Conservation (phyloP, 2,888 invertebrate genomes). For the Mechanitis mazaeus region DNA sequence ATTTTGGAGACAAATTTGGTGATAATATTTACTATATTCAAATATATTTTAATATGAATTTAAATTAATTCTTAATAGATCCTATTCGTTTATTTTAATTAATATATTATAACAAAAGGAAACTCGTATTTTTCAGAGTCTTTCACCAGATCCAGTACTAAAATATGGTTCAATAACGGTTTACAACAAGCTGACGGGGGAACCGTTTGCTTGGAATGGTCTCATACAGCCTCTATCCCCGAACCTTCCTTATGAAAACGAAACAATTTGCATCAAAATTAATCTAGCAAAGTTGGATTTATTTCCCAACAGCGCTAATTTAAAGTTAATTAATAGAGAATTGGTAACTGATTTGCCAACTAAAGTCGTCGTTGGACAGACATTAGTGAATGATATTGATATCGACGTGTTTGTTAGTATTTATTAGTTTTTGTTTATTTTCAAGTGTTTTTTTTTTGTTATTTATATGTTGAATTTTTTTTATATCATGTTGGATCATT, state of each 20-base stretch:
- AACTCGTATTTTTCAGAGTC: conserved; percentile 38
- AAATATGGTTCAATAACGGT: conserved; percentile 48
- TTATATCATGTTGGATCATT: neutral
- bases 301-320: conserved; percentile 52
- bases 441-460: conserved; percentile 13
- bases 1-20: too few species aligned
- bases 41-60: too few species aligned
- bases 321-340: conserved; percentile 44
- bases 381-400: conserved; percentile 46
- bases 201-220: conserved; percentile 52
- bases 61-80: too few species aligned
- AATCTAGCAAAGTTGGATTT: conserved; percentile 46
- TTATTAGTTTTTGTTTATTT: conserved; percentile 18
- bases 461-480: conserved; percentile 26
- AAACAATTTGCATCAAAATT: conserved; percentile 39
- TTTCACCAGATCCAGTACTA: conserved; percentile 36
- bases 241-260: conserved; percentile 39
- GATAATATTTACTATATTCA: too few species aligned
- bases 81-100: too few species aligned
- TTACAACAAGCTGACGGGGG: conserved; percentile 55
- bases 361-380: conserved; percentile 48
- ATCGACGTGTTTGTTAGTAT: conserved; percentile 47
- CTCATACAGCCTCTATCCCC: conserved; percentile 40
- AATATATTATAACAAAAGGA: too few species aligned
- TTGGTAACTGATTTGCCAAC: conserved; percentile 40